Evolutionary conservation across 2,888 invertebrate species (phyloP).

Genomic region (Anorthoa munda): DNA sequence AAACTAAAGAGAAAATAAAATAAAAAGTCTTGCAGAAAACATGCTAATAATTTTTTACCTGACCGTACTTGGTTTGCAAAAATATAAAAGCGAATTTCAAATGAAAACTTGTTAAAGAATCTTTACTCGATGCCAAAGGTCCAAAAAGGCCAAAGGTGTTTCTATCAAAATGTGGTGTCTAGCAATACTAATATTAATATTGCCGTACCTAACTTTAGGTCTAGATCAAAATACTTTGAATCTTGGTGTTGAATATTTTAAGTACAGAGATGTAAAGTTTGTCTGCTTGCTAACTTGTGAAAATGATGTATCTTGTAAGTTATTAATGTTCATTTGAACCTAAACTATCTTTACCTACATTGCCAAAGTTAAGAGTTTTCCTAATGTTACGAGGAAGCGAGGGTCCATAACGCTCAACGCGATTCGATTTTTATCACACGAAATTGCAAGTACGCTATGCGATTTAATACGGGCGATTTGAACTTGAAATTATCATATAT

Average conservation of each 20-base stretch:
- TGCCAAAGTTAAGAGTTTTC: not conserved
- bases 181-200: constrained; percentile 44
- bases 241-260: constrained; percentile 73
- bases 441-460: too few relatives aligned
- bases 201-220: constrained; percentile 48
- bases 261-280: constrained; percentile 65
- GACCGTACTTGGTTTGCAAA: constrained; percentile 33
- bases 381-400: not conserved
- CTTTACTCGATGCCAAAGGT: not conserved
- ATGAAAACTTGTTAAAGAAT: not conserved
- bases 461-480: too few relatives aligned
- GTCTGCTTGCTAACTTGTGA: constrained; percentile 73
- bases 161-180: constrained; percentile 50
- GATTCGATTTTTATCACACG: too few relatives aligned
- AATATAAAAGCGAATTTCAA: constrained; percentile 41
- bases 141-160: too few relatives aligned
- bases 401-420: too few relatives aligned
- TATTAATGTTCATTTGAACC: too few relatives aligned
- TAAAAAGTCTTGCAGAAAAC: not conserved
- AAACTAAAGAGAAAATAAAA: too few relatives aligned
- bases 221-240: constrained; percentile 51
- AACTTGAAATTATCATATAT: too few relatives aligned
- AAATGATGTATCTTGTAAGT: constrained; percentile 52
- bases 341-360: not conserved
- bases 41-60: not conserved